Conservation (phyloP, 2,888 invertebrate species). For the Galerucella calmariensis region DNA sequence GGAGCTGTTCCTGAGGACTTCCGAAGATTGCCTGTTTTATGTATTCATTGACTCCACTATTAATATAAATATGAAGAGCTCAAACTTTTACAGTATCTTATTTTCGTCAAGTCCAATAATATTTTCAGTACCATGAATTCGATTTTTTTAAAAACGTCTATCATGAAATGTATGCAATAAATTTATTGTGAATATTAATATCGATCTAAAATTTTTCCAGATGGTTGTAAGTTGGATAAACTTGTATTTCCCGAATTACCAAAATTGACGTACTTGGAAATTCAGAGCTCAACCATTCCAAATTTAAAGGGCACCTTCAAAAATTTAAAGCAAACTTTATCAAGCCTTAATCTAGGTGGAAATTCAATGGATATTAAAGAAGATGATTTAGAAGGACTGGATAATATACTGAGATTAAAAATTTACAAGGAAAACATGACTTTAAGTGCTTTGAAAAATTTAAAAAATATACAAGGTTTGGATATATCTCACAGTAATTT, state of each 20-base stretch:
- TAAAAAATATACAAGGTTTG: background rate
- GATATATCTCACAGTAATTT: background rate
- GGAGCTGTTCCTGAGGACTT: no score
- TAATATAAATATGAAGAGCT: no score
- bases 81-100: no score
- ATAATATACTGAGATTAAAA: background rate
- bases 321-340: background rate
- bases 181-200: background rate
- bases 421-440: background rate
- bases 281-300: background rate
- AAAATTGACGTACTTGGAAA: constrained; percentile 3
- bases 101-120: no score
- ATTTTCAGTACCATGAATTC: no score
- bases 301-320: constrained; percentile 5
- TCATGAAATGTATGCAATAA: no score
- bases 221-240: background rate
- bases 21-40: no score
- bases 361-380: constrained; percentile 2
- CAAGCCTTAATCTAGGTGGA: background rate
- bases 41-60: no score
- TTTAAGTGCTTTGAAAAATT: background rate
- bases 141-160: no score
- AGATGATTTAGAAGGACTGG: constrained; percentile 6
- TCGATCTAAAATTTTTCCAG: background rate
- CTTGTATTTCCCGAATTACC: background rate